A percentile compares a stretch with the other conserved stretches of the same genome.
Conservation (phyloP, 2,888 invertebrate species). For the Gandaritis pyraliata region DNA sequence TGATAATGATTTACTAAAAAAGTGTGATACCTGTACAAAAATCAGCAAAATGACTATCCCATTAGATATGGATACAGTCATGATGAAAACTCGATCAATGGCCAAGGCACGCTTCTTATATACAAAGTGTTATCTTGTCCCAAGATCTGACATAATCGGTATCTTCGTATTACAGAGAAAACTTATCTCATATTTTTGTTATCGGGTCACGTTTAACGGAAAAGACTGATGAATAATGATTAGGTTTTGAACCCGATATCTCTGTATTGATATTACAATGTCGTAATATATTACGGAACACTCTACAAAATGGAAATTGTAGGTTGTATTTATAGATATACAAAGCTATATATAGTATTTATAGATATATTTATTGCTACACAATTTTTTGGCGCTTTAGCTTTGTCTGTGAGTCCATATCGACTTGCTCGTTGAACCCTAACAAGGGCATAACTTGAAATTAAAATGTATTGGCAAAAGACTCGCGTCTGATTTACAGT, state of each 20-base stretch:
- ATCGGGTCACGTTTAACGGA: constrained; percentile 52
- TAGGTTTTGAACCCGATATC: constrained; percentile 32
- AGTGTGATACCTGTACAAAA: constrained; percentile 47
- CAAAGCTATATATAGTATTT: not conserved
- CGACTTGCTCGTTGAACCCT: no score
- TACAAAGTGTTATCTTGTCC: constrained; percentile 58
- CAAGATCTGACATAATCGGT: constrained; percentile 51
- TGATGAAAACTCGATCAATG: constrained; percentile 60
- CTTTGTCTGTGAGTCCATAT: no score
- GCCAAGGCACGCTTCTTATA: constrained; percentile 53
- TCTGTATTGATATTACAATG: constrained; percentile 17
- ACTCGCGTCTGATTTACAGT: no score
- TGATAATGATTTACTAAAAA: not conserved
- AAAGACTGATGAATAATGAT: constrained; percentile 46
- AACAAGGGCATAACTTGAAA: no score
- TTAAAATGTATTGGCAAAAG: no score
- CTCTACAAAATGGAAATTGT: not conserved
- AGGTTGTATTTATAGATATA: no score
- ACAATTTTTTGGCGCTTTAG: no score
- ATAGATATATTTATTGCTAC: no score
- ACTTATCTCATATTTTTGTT: constrained; percentile 53
- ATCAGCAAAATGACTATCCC: constrained; percentile 54
- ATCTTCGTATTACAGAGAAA: constrained; percentile 45
- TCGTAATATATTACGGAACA: constrained; percentile 19
- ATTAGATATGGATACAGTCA: constrained; percentile 58